Evolutionary conservation across 2,888 invertebrate species (phyloP).

Genomic region (Synergus umbraculus): DNA sequence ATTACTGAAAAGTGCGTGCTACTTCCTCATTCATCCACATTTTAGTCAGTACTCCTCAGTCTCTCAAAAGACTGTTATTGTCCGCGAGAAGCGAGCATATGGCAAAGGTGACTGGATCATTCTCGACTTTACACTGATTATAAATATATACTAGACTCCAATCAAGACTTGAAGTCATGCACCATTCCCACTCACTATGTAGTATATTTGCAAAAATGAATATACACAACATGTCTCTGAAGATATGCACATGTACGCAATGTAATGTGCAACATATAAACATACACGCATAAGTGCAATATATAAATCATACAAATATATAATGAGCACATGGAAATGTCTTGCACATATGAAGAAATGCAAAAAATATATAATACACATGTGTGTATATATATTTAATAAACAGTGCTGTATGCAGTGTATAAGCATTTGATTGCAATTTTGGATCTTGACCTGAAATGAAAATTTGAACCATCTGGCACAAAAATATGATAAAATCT

Average conservation of each 20-base stretch:
- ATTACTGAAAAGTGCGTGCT: conserved; percentile 22
- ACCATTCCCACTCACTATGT: background rate
- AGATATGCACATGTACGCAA: no score
- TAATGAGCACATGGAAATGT: background rate
- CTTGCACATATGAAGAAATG: background rate
- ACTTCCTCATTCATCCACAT: conserved; percentile 1
- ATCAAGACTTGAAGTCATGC: background rate
- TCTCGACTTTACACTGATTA: conserved; percentile 24
- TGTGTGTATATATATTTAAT: background rate
- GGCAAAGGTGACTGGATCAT: conserved; percentile 32
- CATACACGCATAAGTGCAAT: no score
- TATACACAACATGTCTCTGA: background rate
- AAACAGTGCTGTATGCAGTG: background rate
- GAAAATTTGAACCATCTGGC: background rate
- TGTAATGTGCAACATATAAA: no score
- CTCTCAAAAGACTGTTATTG: conserved; percentile 34
- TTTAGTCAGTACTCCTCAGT: background rate
- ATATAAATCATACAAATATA: no score
- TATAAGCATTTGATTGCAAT: background rate
- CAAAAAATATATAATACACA: no score
- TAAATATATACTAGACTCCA: background rate
- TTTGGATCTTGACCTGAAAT: background rate
- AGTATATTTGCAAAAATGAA: background rate
- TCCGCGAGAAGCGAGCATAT: conserved; percentile 26
- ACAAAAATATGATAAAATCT: conserved; percentile 29